Conservation (phyloP, 2,888 invertebrate genomes). For the Coleophora flavipennella region DNA sequence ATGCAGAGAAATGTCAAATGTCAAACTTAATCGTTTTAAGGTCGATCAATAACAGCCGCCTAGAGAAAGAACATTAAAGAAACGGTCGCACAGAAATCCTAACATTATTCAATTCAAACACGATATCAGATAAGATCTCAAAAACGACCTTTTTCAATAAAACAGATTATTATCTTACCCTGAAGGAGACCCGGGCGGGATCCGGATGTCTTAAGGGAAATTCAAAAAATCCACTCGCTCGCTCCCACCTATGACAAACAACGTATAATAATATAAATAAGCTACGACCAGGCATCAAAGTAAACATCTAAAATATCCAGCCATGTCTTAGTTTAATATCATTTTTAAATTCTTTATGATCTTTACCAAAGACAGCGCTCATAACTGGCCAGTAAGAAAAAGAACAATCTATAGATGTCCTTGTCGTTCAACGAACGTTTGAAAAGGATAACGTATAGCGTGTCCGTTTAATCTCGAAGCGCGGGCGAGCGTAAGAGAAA, state of each 20-base stretch:
- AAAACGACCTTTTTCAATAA: slow-evolving; percentile 29
- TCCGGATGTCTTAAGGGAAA: slow-evolving; percentile 15
- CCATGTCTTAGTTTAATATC: slow-evolving; percentile 20
- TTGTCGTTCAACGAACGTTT: slow-evolving; percentile 10
- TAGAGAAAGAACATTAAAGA: background rate
- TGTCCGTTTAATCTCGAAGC: slow-evolving; percentile 22
- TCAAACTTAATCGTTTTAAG: slow-evolving; percentile 6
- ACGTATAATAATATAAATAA: background rate
- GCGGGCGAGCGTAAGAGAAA: slow-evolving; percentile 38
- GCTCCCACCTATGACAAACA: no score
- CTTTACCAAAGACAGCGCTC: slow-evolving; percentile 24
- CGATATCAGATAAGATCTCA: slow-evolving; percentile 33
- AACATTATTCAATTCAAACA: slow-evolving; percentile 35
- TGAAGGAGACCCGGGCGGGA: slow-evolving; percentile 37
- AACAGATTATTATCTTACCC: slow-evolving; percentile 31
- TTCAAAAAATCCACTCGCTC: slow-evolving; percentile 9
- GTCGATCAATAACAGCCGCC: slow-evolving; percentile 6
- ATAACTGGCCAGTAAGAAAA: slow-evolving; percentile 27
- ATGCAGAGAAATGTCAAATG: slow-evolving; percentile 5
- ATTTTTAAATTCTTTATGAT: slow-evolving; percentile 44
- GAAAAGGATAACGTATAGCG: slow-evolving; percentile 14
- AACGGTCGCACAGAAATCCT: slow-evolving; percentile 19
- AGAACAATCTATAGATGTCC: slow-evolving; percentile 18
- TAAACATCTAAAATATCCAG: slow-evolving; percentile 15
- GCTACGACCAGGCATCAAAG: slow-evolving; percentile 11